Base-by-base conservation (phyloP, 1,140 invertebrate species). In the Drosophila pseudoobscura region DNA sequence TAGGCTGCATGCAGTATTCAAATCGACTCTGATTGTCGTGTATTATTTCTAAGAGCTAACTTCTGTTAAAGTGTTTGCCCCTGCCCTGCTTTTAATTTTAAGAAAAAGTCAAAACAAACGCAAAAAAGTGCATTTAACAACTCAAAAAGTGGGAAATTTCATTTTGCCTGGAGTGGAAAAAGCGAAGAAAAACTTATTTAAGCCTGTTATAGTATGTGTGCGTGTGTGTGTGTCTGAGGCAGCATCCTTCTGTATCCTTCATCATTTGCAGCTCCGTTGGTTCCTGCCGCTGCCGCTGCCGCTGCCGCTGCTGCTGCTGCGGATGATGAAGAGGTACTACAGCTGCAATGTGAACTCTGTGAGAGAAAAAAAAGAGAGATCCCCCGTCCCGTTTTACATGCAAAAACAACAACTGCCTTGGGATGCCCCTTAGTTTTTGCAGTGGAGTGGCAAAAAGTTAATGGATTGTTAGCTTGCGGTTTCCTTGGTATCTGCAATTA, bases 401-500 rank as follows among this genome's bases (percentile, higher is more conserved):
- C 58, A 70, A 87, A 43, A 66, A 73, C 68, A 66, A 73, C 68
- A 73, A 60, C 49, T 64, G 83, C 82, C 74, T 75, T 53, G 68
- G 78, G 82, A 31, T 52, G 76, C 68, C 44, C 59, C 52, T 59
- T 73, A 76, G 78, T 76, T 87, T 76, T 64, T 69, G 55, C 71
- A 72, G 82, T 75, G 64, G 70, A 80, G 78, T 83, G 83, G 83
- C 78, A 87, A 87, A 87, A 87, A 87, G 78, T 88, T 88, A 87
- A 87, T 88, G 83, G 83, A 87, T 87, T 88, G 83, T 88, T 76
- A 87, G 85, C 83, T 88, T 79, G 83, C 53, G 83, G 83, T 79
- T 87, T 78, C 71, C 83, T 75, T 76, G 75, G 60, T 68, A 72
- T 65, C 64, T 82, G 75, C 82, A 87, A 87, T 87, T 87, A 87